Base-by-base conservation (phyloP, 1,140 invertebrate species). In the Trialeurodes vaporariorum region DNA sequence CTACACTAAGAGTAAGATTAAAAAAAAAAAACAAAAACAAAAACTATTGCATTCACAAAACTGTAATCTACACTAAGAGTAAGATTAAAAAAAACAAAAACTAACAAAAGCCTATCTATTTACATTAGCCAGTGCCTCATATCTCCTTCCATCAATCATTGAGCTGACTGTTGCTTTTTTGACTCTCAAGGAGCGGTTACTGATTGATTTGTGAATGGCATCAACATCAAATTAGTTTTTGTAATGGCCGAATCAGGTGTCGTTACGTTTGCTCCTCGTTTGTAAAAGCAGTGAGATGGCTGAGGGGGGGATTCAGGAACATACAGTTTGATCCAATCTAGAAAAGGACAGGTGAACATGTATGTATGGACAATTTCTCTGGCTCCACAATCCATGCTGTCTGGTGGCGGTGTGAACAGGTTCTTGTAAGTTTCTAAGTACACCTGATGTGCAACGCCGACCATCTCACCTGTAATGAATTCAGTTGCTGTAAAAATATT, bases 291-390 rank as follows among this genome's bases (percentile, higher is more conserved):
- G 24, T 66, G 65, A 27, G 40, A 21, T 22, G 71, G 71, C 60
- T 66, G 69, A 0, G n/a, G 59, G 17, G 70, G 70, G 1, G 61
- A 66, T 25, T 63, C 27, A 24, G 63, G 17, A 27, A 72, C 59
- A 23, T 67, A 66, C 21, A 27, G 17, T 27, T 67, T 59, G 24
- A 72, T 68, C 71, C 71, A 71, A 62, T 72, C 60, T 11, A 72
- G 26, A 62, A 69, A 72, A 25, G 71, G 68, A n/a, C 71, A 72
- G 13, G 64, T 65, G 59, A 72, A 72, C 70, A 72, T 72, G 64
- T 72, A 71, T 21, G 71, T 72, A 63, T 72, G 71, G 11, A 70
- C 68, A 11, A 72, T 67, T 22, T 66, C 68, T 49, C 27, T 59
- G 0, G 70, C 68, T 21, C 70, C 70, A 66, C 70, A 72, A 22